These are phyloP conservation scores for Heliconius aoede DNA, from an alignment of 2,888 invertebrate species.

Conservation along the genomic window DNA sequence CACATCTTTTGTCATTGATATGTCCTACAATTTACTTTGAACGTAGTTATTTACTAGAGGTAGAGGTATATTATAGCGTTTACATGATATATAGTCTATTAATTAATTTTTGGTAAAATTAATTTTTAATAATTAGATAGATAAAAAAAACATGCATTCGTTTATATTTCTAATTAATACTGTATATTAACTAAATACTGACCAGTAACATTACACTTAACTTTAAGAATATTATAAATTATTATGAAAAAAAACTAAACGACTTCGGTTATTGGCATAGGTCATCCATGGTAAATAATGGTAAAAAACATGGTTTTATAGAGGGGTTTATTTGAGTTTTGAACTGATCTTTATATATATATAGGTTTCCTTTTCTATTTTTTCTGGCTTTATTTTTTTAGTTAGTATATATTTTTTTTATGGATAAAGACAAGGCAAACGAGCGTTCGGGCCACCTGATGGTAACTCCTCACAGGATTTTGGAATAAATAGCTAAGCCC, in stretches of 20 bases:
- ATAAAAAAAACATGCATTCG: not conserved
- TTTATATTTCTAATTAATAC: constrained; percentile 13
- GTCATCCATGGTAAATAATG: not conserved
- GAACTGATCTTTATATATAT: not conserved
- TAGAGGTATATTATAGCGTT: not conserved
- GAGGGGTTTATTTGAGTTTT: too few species aligned
- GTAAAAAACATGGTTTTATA: too few species aligned
- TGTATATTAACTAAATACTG: constrained; percentile 6
- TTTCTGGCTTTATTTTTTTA: not conserved
- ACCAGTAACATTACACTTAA: not conserved
- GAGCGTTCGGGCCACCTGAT: too few species aligned
- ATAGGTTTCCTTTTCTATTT: too few species aligned
- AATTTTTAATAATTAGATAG: too few species aligned
- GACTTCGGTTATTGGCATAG: not conserved
- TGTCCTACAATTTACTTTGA: constrained; percentile 32
- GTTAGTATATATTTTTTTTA: too few species aligned
- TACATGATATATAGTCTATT: not conserved
- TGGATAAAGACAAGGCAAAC: too few species aligned
- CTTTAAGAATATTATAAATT: not conserved
- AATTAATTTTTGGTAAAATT: not conserved
- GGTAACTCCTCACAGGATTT: not conserved
- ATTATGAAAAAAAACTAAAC: not conserved
- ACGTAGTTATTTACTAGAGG: not conserved
- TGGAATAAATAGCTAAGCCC: not conserved
- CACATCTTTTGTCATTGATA: constrained; percentile 45